A percentile compares a stretch with the other conserved stretches of the same genome.
phyloP scores from a whole-genome alignment of 1,140 invertebrate species.

The Leptoteleia sp. region DNA sequence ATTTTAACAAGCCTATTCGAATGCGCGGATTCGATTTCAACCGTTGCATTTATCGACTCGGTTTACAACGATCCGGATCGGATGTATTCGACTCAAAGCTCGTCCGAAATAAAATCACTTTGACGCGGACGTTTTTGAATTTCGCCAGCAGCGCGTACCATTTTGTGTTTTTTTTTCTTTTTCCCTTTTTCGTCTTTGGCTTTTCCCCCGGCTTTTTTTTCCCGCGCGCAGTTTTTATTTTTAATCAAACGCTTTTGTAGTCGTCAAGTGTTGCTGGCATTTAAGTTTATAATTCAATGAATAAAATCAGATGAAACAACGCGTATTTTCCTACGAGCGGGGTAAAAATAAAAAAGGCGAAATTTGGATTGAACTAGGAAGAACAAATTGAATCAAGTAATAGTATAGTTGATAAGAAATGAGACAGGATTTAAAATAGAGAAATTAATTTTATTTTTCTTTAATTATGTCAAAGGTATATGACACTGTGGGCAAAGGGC shows the following conservation, averaged over 20 bases:
- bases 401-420: too few species aligned
- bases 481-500: too few species aligned
- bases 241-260: slow-evolving; percentile 36
- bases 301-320: slow-evolving; percentile 1
- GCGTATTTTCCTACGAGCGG: not conserved
- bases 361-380: too few species aligned
- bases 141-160: slow-evolving; percentile 1
- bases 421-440: too few species aligned
- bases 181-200: not conserved
- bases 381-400: too few species aligned
- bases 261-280: not conserved
- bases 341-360: not conserved
- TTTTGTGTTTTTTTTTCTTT: not conserved
- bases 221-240: too few species aligned
- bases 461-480: too few species aligned
- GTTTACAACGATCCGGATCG: slow-evolving; percentile 51
- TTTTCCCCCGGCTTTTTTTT: too few species aligned
- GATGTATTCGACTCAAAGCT: slow-evolving; percentile 41
- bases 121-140: slow-evolving; percentile 42
- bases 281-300: slow-evolving; percentile 22
- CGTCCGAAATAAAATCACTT: slow-evolving; percentile 39
- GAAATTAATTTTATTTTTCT: too few species aligned
- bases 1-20: slow-evolving; percentile 35
- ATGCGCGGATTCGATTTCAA: slow-evolving; percentile 41
- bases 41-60: slow-evolving; percentile 41